Evolutionary conservation across 2,888 invertebrate species (phyloP), one percentile per base, ranked within the genome.

Genomic region (Thumatha senex): DNA sequence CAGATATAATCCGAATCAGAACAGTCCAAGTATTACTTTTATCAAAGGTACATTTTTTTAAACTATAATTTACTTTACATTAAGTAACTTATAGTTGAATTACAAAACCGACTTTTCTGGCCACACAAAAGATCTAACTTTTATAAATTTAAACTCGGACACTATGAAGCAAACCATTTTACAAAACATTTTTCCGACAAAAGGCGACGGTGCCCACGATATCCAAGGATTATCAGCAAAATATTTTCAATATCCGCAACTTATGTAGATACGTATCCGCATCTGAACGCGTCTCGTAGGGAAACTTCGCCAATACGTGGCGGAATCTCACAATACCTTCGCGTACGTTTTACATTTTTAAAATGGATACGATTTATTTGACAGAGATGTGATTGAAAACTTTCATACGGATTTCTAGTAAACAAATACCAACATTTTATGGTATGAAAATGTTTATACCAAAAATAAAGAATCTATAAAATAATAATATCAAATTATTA

Each of bases 231-330:
- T 72, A 76, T 77, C 78, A 72, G 72, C 67, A 70, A 78, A 78
- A 82, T 82, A 84, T 84, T 84, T 80, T 76, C 81, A 82, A 84
- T 83, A 84, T 82, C 76, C 74, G 73, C 74, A 73, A 78, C 74
- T 76, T 80, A 63, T 70, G 63, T 68, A 62, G 70, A 67, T 64
- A 62, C 42, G 59, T 67, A 59, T 59, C 64, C 58, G 61, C 41
- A 43, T 40, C 46, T 29, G 3, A 5, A 24, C 18, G 2, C 44
- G 31, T 4, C 51, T 53, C 56, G 56, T 48, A 49, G 46, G 45
- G 48, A 63, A 68, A 72, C 64, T 73, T 71, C 48, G 51, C 56
- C 60, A 57, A 67, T 67, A 67, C 61, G 66, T 46, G 51, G 54
- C 15, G 61, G 67, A 67, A 63, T 58, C 58, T 58, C 43, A 63